Evolutionary conservation across 1,140 invertebrate genomes (phyloP), one percentile per base, ranked within the genome.

Genomic region (Drosophila santomea): DNA sequence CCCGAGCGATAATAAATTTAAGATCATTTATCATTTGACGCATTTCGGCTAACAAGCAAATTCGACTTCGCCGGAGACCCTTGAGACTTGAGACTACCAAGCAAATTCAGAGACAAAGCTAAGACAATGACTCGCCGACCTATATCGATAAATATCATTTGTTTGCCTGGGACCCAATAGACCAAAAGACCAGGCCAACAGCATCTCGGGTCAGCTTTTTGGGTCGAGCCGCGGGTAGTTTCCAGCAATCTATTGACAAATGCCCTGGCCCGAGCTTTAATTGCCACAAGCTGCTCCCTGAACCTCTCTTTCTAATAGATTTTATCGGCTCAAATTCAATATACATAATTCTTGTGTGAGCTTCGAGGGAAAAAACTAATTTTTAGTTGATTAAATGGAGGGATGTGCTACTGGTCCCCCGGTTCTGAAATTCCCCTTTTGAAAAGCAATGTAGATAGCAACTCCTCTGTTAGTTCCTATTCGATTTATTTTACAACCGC

Each of bases 11-110:
- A 85, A 86, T 86, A 88, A 82, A 86, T 83, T 88, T 86, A 66
- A 76, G 88, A 82, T 83, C 79, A 86, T 86, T 86, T 86, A 83
- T 88, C 83, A 86, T 86, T 88, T 82, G 79, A 86, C 83, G 83
- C 75, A 82, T 86, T 86, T 88, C 44, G 83, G 83, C 60, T 88
- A 88, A 88, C 83, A 81, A 88, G 83, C 75, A 67, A 61, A 52
- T 64, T 17, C 63, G 67, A 63, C 64, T 57, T 39, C 44, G 61
- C 2, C 74, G 74, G 74, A 63, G 55, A 73, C 75, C 68, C 54
- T 56, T 43, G 25, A 50, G 60, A 32, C 25, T 25, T 20, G 20
- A 20, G 20, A 20, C 32, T 32, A 32, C 7, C 32, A 32, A 56
- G 39, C 32, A 52, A 52, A 57, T 28, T 47, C 50, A 36, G 51